Conservation (phyloP, 2,113 vertebrate species). For the Hippocampus comes region DNA sequence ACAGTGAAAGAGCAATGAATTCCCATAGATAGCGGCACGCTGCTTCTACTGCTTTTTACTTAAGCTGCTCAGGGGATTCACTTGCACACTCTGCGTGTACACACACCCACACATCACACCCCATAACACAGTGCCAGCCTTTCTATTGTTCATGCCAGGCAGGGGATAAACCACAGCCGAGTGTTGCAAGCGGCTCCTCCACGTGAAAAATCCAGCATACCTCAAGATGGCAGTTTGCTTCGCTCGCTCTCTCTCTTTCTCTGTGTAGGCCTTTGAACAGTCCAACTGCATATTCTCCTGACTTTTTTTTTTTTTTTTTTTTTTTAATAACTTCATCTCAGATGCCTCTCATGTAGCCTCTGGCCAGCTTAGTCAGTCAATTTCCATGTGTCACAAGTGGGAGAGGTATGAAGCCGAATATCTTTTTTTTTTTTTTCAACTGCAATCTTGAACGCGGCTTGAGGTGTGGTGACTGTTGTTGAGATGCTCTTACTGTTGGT, state of each 20-base stretch:
- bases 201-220: slow-evolving; percentile 20
- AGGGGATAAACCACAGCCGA: slow-evolving; percentile 39
- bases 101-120: slow-evolving; percentile 29
- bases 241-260: slow-evolving; percentile 12
- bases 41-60: slow-evolving; percentile 61
- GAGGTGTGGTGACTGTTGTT: neutral
- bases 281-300: slow-evolving; percentile 41
- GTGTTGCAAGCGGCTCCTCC: slow-evolving; percentile 27
- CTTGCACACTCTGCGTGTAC: slow-evolving; percentile 40
- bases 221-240: slow-evolving; percentile 25
- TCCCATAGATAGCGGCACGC: slow-evolving; percentile 44
- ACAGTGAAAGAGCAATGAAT: slow-evolving; percentile 66
- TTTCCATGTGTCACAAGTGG: slow-evolving; percentile 20
- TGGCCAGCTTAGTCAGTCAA: slow-evolving; percentile 56
- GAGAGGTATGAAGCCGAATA: slow-evolving; percentile 4
- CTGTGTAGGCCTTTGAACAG: slow-evolving; percentile 30
- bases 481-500: slow-evolving; percentile 3
- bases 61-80: slow-evolving; percentile 51
- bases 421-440: slow-evolving; percentile 31
- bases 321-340: slow-evolving; percentile 39
- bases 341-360: slow-evolving; percentile 51
- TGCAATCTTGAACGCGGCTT: slow-evolving; percentile 20
- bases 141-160: slow-evolving; percentile 47
- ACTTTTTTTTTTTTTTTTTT: slow-evolving; percentile 39
- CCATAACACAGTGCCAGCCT: slow-evolving; percentile 27